Conservation (phyloP, 2,888 invertebrate species). For the Strigamia maritima region DNA sequence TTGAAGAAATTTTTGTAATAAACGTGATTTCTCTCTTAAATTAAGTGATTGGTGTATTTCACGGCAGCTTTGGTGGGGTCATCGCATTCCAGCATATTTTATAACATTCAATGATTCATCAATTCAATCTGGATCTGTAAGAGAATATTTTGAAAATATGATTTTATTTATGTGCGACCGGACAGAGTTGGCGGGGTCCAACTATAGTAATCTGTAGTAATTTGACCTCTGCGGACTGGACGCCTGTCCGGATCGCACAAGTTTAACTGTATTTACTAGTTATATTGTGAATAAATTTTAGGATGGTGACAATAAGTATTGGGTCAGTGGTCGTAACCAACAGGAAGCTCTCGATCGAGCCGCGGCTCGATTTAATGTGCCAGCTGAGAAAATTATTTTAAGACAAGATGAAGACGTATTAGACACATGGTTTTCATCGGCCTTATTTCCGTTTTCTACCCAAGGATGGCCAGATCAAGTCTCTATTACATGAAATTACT, state of each 20-base stretch:
- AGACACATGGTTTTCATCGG: conserved; percentile 99
- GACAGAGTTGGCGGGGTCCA: too few species aligned
- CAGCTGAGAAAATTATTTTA: conserved; percentile 57
- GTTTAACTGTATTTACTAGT: too few species aligned
- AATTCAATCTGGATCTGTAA: conserved; percentile 50
- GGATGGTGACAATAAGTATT: conserved; percentile 57
- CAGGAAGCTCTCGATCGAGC: conserved; percentile 79
- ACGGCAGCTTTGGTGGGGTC: conserved; percentile 98
- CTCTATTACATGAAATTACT: neutral
- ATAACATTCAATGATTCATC: conserved; percentile 60
- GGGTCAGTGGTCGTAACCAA: conserved; percentile 63
- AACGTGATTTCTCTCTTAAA: neutral
- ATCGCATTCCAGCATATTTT: conserved; percentile 91
- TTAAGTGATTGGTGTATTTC: conserved; percentile 96
- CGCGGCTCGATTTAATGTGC: conserved; percentile 63
- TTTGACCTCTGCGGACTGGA: too few species aligned
- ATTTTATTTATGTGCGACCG: neutral
- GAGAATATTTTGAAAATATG: conserved; percentile 42
- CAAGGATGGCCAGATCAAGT: conserved; percentile 90
- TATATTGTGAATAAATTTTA: conserved; percentile 12
- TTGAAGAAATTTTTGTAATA: neutral
- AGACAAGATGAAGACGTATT: conserved; percentile 90
- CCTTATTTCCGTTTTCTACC: conserved; percentile 90
- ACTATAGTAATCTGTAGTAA: too few species aligned
- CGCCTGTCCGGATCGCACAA: too few species aligned